phyloP scores from a whole-genome alignment of 2,888 invertebrate genomes.

The Halocaridina rubra region DNA sequence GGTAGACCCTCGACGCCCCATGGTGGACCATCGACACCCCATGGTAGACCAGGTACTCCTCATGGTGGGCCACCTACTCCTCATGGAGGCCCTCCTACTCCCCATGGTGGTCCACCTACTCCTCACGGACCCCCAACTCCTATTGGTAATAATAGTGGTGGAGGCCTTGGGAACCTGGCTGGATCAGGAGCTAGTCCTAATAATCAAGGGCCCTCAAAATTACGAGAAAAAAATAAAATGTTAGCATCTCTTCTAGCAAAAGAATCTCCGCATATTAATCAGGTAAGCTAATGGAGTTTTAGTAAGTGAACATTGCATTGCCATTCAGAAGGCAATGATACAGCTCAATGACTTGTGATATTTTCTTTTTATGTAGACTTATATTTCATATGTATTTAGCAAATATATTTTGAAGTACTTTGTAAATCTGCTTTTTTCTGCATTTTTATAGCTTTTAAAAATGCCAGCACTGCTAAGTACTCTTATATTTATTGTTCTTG shows the following conservation, averaged over 20 bases:
- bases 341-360: too few relatives aligned
- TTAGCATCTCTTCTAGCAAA: constrained; percentile 50
- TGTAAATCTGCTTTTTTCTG: too few relatives aligned
- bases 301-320: too few relatives aligned
- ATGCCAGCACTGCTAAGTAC: too few relatives aligned
- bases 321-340: too few relatives aligned
- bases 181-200: constrained; percentile 16
- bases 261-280: constrained; percentile 26
- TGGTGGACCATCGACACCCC: constrained; percentile 53
- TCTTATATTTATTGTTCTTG: too few relatives aligned
- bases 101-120: constrained; percentile 29
- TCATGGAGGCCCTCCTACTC: constrained; percentile 50
- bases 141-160: constrained; percentile 33
- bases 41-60: constrained; percentile 51
- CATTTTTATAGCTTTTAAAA: too few relatives aligned
- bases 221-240: constrained; percentile 53
- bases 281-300: too few relatives aligned
- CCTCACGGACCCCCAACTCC: constrained; percentile 51
- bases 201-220: constrained; percentile 38
- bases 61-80: constrained; percentile 51
- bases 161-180: not conserved
- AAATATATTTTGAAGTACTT: too few relatives aligned
- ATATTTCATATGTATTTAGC: too few relatives aligned
- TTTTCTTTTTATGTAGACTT: too few relatives aligned
- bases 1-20: constrained; percentile 31